phyloP scores from a whole-genome alignment of 2,113 vertebrate species.

The Clarias magur region DNA sequence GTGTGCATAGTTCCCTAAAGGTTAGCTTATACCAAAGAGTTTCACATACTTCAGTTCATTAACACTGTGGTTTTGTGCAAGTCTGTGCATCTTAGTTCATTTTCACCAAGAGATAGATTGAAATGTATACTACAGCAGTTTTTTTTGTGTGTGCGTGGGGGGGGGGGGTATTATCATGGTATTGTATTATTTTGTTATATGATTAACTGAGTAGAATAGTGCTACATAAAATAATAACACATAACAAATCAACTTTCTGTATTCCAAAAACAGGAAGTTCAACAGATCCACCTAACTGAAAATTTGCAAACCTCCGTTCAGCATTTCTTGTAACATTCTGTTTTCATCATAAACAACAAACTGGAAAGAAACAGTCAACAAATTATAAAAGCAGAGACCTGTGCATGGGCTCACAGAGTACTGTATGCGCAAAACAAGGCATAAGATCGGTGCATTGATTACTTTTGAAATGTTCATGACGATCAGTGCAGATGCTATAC shows the following conservation, averaged over 20 bases:
- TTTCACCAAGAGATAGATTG: neutral
- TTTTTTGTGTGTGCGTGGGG: neutral
- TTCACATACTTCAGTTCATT: slow-evolving; percentile 25
- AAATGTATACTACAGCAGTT: neutral
- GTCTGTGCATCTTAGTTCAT: neutral
- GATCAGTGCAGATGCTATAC: neutral
- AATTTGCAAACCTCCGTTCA: neutral
- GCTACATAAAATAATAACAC: neutral
- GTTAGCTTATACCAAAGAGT: slow-evolving; percentile 14
- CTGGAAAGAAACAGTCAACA: neutral
- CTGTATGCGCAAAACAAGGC: neutral
- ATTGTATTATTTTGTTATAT: too few species aligned
- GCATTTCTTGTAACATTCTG: neutral
- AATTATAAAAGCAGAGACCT: neutral
- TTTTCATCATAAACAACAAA: neutral
- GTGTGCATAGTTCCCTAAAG: slow-evolving; percentile 18
- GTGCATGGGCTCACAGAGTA: neutral
- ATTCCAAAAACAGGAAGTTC: neutral
- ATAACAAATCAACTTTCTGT: neutral
- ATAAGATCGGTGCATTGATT: neutral
- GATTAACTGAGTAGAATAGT: neutral
- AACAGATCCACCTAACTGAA: neutral
- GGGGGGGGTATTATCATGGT: too few species aligned
- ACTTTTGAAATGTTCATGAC: neutral
- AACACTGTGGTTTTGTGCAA: slow-evolving; percentile 1